Evolutionary conservation across 1,140 invertebrate genomes (phyloP), one percentile per base, ranked within the genome.

Genomic region (Hydropsyche tenuis): DNA sequence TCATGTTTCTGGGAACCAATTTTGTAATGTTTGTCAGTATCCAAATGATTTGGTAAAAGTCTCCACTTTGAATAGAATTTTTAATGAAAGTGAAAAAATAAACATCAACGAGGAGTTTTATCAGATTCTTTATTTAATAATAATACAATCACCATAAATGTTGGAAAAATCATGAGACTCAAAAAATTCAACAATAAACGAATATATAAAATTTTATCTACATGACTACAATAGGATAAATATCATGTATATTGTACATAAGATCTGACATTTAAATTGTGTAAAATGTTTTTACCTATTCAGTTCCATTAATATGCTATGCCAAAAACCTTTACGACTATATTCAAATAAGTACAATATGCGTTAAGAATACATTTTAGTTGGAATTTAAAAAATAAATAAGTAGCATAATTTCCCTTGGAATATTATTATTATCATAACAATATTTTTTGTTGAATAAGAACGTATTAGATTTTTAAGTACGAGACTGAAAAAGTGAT

Each of bases 121-220:
- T 46, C 14, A 23, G 16, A n/a, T 48, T 68, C n/a, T 68, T 48
- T 20, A 20, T 66, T 68, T 51, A 68, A 25, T 68, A 68, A 68
- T 68, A 68, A 18, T 68, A 68, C 65, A 68, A 51, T 68, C n/a
- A 51, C 56, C 23, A 20, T 68, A 68, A 46, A 42, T 68, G 45
- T 25, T 22, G 45, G 37, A 68, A 68, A 68, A 65, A 65, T 22
- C 37, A 46, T 48, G 45, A 48, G 22, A 68, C n/a, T 68, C 43
- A 51, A 43, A 51, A 48, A 68, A 51, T 68, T 68, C 46, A 68
- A 68, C 65, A 68, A 68, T 51, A 51, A 68, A 68, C 46, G 27
- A 68, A 51, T 68, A 68, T 68, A 68, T 51, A 68, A 68, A 68
- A 42, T 27, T 20, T 42, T 46, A 11, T 27, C 65, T 68, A 68